phyloP scores from a whole-genome alignment of 2,888 invertebrate species.

The Ectemnius cavifrons region DNA sequence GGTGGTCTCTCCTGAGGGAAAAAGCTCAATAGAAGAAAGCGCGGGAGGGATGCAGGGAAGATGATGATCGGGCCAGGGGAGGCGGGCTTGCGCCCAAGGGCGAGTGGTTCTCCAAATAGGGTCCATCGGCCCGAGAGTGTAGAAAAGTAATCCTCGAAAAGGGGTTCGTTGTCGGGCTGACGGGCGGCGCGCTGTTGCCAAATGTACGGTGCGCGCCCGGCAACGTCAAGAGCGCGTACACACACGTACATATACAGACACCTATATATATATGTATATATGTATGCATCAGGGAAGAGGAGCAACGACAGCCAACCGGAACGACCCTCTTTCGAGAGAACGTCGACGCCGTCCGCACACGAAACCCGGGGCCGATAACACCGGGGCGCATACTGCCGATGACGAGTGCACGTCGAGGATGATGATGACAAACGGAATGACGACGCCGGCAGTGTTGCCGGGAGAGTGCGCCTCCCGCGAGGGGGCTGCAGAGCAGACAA shows the following conservation, averaged over 20 bases:
- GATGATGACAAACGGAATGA: background rate
- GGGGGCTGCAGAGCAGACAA: slow-evolving; percentile 6
- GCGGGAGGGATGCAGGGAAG: slow-evolving; percentile 9
- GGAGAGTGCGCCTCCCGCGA: slow-evolving; percentile 13
- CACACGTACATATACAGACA: too few relatives aligned
- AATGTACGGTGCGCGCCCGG: slow-evolving; percentile 4
- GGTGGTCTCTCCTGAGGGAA: background rate
- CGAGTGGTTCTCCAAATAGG: slow-evolving; percentile 55
- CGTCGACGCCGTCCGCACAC: background rate
- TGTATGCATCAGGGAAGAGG: too few relatives aligned
- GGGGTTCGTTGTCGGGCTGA: slow-evolving; percentile 57
- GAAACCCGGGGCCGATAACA: slow-evolving; percentile 1
- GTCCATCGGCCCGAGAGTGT: slow-evolving; percentile 43
- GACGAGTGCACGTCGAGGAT: slow-evolving; percentile 11
- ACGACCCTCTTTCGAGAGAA: too few relatives aligned
- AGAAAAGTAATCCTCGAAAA: slow-evolving; percentile 58
- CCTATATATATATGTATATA: too few relatives aligned
- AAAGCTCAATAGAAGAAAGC: slow-evolving; percentile 17
- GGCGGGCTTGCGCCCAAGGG: slow-evolving; percentile 37
- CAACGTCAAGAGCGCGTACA: too few relatives aligned
- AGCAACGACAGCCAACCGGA: too few relatives aligned
- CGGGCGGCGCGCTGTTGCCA: slow-evolving; percentile 49
- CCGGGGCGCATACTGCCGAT: slow-evolving; percentile 16
- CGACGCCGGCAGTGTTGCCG: slow-evolving; percentile 38
- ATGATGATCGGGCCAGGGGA: slow-evolving; percentile 28